phyloP scores from a whole-genome alignment of 2,888 invertebrate genomes.

The Cosmorhoe ocellata region DNA sequence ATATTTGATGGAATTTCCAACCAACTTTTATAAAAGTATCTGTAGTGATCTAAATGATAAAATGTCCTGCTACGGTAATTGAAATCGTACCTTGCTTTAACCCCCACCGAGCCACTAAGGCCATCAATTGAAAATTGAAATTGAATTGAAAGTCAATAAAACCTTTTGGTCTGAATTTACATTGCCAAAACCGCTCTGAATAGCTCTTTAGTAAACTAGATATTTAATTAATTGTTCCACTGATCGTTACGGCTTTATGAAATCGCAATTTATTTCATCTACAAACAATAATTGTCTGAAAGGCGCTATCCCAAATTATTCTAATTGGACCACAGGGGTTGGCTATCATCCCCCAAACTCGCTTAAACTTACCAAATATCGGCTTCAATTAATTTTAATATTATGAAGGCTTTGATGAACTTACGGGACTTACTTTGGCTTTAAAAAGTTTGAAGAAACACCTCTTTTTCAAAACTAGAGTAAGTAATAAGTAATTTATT shows the following conservation, averaged over 20 bases:
- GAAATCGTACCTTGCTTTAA: too few relatives aligned
- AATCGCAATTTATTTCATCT: constrained; percentile 28
- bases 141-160: too few relatives aligned
- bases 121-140: too few relatives aligned
- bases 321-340: constrained; percentile 39
- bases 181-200: not conserved
- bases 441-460: not conserved
- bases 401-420: constrained; percentile 13
- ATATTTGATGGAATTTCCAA: too few relatives aligned
- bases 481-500: too few relatives aligned
- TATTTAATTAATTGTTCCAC: not conserved
- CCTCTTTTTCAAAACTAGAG: too few relatives aligned
- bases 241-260: not conserved
- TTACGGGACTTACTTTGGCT: not conserved
- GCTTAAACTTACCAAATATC: constrained; percentile 31
- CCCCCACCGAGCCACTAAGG: too few relatives aligned
- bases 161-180: too few relatives aligned
- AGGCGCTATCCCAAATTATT: constrained; percentile 33
- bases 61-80: too few relatives aligned
- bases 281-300: constrained; percentile 33
- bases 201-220: not conserved
- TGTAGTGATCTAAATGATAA: too few relatives aligned
- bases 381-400: constrained; percentile 33
- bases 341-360: constrained; percentile 15
- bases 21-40: too few relatives aligned